Base-by-base conservation (phyloP, 1,140 invertebrate genomes). In the Drosophila lini region DNA sequence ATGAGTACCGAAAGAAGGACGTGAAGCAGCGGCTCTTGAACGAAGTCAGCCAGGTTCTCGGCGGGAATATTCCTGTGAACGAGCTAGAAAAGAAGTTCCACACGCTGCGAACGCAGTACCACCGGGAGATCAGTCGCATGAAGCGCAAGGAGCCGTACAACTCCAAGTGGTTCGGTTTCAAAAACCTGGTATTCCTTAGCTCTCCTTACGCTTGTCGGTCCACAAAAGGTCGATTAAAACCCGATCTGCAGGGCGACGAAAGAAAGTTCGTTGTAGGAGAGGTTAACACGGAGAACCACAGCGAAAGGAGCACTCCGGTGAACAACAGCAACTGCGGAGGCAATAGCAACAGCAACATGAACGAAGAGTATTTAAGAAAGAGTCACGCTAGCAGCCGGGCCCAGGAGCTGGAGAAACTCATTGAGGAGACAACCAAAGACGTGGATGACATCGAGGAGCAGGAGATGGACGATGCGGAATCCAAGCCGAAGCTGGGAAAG, bases 391-490 rank as follows among this genome's bases (percentile, higher is more conserved):
- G 74, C 41, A 90, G 79, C 16, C 73, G 91, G 19, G 79, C 88
- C 3, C 81, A 81, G 22, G 91, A 91, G 48, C 55, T 92, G 36
- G 91, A 92, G 40, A 92, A 92, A 55, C 69, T 92, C 0, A 92
- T 92, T n/a, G 91, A 92, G 45, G 91, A 92, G 53, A 92, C 91
- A 60, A 92, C 91, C 76, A 92, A 92, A 89, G 91, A 92, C 74
- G 89, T 92, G 36, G 91, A 92, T 8, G 91, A 92, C 52, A 86
- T 86, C 13, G 91, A 91, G 7, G 83, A 86, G 16, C 67, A 71
- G 5, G 83, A 86, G n/a, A 28, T 63, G 10, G 84, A 89, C 5
- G 83, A 80, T 2, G 42, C 71, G 3, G 91, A 92, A 0, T 55
- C 75, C 9, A 92, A 91, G 41, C 81, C 88, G 44, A 92, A 91